phyloP scores from a whole-genome alignment of 2,888 invertebrate genomes.

The Dione juno region DNA sequence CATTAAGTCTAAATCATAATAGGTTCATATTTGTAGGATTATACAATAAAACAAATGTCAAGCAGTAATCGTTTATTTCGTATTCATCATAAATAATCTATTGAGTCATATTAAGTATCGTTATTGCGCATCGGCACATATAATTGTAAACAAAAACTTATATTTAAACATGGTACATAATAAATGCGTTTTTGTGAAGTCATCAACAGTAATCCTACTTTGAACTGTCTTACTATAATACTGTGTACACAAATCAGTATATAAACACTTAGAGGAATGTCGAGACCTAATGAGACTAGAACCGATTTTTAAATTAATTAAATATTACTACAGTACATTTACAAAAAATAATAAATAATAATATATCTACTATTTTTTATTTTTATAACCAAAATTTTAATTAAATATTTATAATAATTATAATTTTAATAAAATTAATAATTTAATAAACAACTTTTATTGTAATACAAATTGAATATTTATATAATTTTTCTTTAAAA shows the following conservation, averaged over 20 bases:
- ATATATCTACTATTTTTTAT: neutral
- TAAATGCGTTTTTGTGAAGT: constrained; percentile 44
- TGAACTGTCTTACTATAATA: constrained; percentile 34
- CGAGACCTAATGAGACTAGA: constrained; percentile 45
- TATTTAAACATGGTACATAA: constrained; percentile 36
- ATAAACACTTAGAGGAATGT: constrained; percentile 33
- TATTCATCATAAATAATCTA: constrained; percentile 40
- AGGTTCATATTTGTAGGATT: neutral
- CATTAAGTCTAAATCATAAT: too few relatives aligned
- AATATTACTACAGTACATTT: constrained; percentile 2
- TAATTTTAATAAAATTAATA: neutral
- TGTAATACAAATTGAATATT: neutral
- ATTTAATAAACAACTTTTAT: too few relatives aligned
- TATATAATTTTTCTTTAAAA: neutral
- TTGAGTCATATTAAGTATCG: constrained; percentile 39
- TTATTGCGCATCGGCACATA: constrained; percentile 42
- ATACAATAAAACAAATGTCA: constrained; percentile 31
- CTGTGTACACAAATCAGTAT: constrained; percentile 31
- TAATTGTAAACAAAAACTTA: constrained; percentile 34
- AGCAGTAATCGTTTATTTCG: constrained; percentile 45
- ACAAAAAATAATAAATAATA: neutral
- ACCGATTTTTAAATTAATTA: constrained; percentile 10
- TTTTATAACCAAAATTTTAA: neutral
- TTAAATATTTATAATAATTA: neutral
- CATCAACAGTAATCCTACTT: constrained; percentile 23